Evolutionary conservation across 2,888 invertebrate species (phyloP).

Genomic region (Empis livida): DNA sequence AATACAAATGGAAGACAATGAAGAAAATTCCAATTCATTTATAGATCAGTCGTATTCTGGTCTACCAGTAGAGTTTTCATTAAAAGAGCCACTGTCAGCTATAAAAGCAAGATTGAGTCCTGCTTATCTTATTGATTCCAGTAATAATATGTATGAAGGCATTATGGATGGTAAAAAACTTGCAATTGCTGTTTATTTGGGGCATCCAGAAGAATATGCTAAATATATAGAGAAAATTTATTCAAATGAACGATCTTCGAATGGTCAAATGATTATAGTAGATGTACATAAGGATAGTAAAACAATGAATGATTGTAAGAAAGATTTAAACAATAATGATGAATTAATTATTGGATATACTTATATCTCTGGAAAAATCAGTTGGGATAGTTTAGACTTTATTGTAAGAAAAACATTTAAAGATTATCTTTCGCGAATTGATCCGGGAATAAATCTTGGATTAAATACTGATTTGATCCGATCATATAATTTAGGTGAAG

Average conservation of each 20-base stretch:
- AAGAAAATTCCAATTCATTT: conserved; percentile 17
- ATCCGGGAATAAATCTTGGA: conserved; percentile 82
- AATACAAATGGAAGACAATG: conserved; percentile 31
- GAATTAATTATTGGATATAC: conserved; percentile 78
- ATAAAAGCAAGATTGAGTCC: conserved; percentile 22
- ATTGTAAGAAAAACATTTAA: conserved; percentile 86
- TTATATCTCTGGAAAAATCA: conserved; percentile 82
- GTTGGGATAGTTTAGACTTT: conserved; percentile 89
- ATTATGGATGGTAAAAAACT: conserved; percentile 69
- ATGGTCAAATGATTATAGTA: conserved; percentile 19
- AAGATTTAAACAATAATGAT: conserved; percentile 46
- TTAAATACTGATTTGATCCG: conserved; percentile 76
- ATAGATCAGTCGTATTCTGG: conserved; percentile 18
- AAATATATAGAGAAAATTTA: conserved; percentile 54
- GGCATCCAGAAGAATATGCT: conserved; percentile 63
- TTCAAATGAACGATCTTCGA: conserved; percentile 49
- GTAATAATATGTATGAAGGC: conserved; percentile 40
- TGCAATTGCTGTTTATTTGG: conserved; percentile 68
- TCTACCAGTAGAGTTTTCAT: conserved; percentile 29
- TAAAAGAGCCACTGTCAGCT: conserved; percentile 32
- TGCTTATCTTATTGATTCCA: conserved; percentile 22
- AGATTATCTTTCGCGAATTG: conserved; percentile 84
- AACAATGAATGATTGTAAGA: conserved; percentile 17
- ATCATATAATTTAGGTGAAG: conserved; percentile 88
- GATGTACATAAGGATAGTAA: neutral